Conservation (phyloP, 2,888 invertebrate species). For the Phortica magna region DNA sequence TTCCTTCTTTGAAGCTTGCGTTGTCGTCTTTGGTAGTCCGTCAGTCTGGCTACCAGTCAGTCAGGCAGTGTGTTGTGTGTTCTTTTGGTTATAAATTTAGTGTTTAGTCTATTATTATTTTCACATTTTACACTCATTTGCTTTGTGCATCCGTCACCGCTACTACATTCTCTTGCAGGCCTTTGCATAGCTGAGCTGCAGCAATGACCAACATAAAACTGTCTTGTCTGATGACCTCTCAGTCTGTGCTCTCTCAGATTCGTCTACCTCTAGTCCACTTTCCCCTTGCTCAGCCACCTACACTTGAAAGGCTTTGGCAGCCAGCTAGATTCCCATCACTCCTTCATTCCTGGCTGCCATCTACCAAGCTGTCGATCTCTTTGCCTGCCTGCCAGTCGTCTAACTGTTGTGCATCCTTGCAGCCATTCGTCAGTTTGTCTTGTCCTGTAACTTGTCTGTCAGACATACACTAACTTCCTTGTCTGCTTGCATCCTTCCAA, state of each 20-base stretch:
- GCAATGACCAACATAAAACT: no score
- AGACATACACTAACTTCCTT: slow-evolving; percentile 29
- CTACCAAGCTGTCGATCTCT: slow-evolving; percentile 1
- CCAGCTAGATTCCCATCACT: no score
- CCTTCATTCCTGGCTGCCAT: not conserved
- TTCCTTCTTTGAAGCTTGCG: no score
- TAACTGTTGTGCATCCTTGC: not conserved
- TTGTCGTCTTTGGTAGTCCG: no score
- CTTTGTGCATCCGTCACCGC: slow-evolving; percentile 28
- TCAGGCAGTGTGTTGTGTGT: slow-evolving; percentile 31
- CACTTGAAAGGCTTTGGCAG: no score
- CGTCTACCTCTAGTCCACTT: no score
- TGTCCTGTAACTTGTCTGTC: slow-evolving; percentile 44
- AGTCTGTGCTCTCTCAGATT: not conserved
- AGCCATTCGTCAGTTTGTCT: slow-evolving; percentile 22
- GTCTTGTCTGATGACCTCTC: not conserved
- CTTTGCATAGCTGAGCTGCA: not conserved
- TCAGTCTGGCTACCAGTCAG: not conserved
- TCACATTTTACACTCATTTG: slow-evolving; percentile 62
- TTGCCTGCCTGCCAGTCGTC: slow-evolving; percentile 11
- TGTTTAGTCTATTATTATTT: slow-evolving; percentile 65
- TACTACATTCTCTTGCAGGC: not conserved
- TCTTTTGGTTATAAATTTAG: slow-evolving; percentile 60
- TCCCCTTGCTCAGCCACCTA: no score
- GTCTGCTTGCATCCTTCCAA: slow-evolving; percentile 47